A percentile compares a stretch with the other conserved stretches of the same genome.
These are phyloP conservation scores for Anastrepha obliqua DNA, from an alignment of 1,140 invertebrate species.

Conservation along the genomic window DNA sequence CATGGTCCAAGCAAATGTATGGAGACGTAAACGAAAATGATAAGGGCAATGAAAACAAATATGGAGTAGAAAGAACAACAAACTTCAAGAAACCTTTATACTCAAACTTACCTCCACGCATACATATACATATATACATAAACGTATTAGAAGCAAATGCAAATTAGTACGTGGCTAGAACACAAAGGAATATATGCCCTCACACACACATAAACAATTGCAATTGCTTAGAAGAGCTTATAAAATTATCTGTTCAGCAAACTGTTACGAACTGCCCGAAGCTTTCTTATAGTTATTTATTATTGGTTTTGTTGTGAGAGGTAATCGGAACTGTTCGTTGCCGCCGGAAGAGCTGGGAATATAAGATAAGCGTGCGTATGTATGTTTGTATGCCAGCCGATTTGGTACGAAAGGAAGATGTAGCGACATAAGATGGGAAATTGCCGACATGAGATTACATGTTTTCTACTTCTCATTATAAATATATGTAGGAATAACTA, in stretches of 20 bases:
- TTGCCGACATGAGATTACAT: constrained; percentile 30
- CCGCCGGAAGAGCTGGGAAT: constrained; percentile 11
- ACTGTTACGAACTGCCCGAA: background rate
- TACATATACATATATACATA: background rate
- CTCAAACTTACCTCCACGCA: background rate
- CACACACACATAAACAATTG: background rate
- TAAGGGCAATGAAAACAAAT: background rate
- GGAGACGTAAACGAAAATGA: background rate
- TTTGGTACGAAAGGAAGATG: background rate
- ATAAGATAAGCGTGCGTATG: background rate
- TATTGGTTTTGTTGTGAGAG: constrained; percentile 3
- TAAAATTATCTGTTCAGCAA: background rate
- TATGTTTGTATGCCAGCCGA: background rate
- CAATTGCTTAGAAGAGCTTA: background rate
- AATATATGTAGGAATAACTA: background rate
- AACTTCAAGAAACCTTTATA: background rate
- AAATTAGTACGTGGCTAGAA: background rate
- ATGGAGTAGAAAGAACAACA: background rate
- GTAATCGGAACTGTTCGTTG: background rate
- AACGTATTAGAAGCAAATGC: background rate
- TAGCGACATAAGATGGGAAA: constrained; percentile 2
- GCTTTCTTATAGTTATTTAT: background rate
- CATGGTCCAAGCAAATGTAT: background rate
- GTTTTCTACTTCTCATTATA: constrained; percentile 11
- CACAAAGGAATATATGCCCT: background rate